Evolutionary conservation across 1,140 invertebrate genomes (phyloP), one percentile per base, ranked within the genome.

Genomic region (Drosophila tani): DNA sequence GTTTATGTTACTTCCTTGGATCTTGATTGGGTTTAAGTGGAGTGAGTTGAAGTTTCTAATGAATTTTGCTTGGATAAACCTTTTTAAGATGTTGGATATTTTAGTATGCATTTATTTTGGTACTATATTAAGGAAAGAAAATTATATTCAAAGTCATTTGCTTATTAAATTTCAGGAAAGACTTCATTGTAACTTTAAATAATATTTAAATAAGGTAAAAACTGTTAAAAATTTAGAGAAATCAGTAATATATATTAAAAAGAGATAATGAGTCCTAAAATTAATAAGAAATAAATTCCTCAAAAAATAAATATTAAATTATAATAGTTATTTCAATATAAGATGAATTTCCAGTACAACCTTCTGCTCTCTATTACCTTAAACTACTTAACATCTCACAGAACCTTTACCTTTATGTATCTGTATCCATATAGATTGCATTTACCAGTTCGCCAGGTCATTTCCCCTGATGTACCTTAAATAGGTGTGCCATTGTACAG

Each of bases 401-500:
- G 29, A 38, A 55, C 15, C 3, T 21, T 15, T 21, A 6, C 35
- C 55, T 75, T 40, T 69, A 11, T 69, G 40, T 62, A 57, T 56
- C 14, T 49, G 3, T 27, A 58, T n/a, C 19, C 17, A 29, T 17
- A 29, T 62, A 17, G 6, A 38, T 38, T 83, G 65, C 65, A 75
- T 67, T 35, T 50, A 29, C 15, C 2, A 46, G 6, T 40, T 63
- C 2, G 11, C 7, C 29, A 8, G 17, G 14, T 11, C 35, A 17
- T 32, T 68, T 68, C 24, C 45, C 62, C 2, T 51, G 40, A 17
- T 21, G 11, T 35, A n/a, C 50, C n/a, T 14, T 8, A 17, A 45
- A 12, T 58, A 32, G 32, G 40, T 57, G 57, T 82, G 69, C 46
- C 40, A 81, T 80, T 81, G 68, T 75, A 60, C 49, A 40, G 40